A percentile compares a stretch with the other conserved stretches of the same genome.
Conservation (phyloP, 2,888 invertebrate species). For the Leptinotarsa juncta region DNA sequence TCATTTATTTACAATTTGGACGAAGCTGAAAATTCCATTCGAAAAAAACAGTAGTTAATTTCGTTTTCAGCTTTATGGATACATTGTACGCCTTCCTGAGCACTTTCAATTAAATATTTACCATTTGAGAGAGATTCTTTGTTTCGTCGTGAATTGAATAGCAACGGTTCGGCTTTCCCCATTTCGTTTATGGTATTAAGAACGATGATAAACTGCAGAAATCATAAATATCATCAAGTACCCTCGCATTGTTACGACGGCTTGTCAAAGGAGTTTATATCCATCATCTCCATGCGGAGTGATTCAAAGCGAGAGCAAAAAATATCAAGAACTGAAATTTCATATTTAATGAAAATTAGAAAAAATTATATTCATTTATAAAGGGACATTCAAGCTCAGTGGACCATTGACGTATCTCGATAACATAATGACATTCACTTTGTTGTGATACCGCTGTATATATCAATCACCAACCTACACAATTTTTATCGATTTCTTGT, state of each 20-base stretch:
- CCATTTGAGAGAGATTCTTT: constrained; percentile 1
- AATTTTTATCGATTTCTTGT: too few species aligned
- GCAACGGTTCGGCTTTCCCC: neutral
- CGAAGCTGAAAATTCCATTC: constrained; percentile 24
- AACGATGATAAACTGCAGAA: neutral
- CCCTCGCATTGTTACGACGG: neutral
- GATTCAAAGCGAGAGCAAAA: too few species aligned
- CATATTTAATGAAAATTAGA: too few species aligned
- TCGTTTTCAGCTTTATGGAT: constrained; percentile 14
- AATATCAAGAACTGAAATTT: too few species aligned
- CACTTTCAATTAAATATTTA: constrained; percentile 24
- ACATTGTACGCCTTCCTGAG: constrained; percentile 11
- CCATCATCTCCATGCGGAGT: too few species aligned
- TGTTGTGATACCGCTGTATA: too few species aligned
- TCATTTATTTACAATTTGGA: constrained; percentile 26
- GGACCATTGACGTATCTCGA: too few species aligned
- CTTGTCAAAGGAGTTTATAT: too few species aligned
- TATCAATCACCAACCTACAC: too few species aligned
- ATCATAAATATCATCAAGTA: neutral
- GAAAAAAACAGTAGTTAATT: constrained; percentile 15
- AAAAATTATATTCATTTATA: too few species aligned
- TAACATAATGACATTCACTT: too few species aligned
- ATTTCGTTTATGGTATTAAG: neutral
- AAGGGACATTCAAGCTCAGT: too few species aligned
- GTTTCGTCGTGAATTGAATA: constrained; percentile 20